phyloP scores from a whole-genome alignment of 2,113 vertebrate species.

The Electrona antarctica region DNA sequence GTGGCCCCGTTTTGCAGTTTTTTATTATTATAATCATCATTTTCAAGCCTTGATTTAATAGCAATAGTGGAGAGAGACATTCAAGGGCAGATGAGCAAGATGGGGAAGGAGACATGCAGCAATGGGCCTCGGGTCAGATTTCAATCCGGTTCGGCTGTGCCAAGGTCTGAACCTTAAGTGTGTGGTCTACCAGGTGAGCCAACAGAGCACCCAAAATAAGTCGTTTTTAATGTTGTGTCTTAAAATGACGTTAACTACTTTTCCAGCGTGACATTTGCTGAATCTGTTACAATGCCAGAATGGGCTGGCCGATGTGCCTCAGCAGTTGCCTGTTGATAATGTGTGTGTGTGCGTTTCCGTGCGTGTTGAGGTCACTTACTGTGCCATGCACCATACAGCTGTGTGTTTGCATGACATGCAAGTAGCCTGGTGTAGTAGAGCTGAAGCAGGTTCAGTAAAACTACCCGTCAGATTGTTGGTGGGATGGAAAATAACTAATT shows the following conservation, averaged over 20 bases:
- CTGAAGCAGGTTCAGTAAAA: conserved; percentile 64
- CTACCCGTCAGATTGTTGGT: conserved; percentile 62
- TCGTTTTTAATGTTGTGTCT: too few species aligned
- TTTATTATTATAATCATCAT: too few species aligned
- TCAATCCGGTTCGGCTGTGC: too few species aligned
- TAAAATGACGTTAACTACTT: too few species aligned
- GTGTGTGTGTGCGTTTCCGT: neutral
- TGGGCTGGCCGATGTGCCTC: neutral
- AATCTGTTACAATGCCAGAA: neutral
- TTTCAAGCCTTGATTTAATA: too few species aligned
- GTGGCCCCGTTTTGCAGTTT: neutral
- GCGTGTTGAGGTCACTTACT: conserved; percentile 1
- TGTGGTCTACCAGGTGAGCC: too few species aligned
- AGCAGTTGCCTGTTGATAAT: conserved; percentile 11
- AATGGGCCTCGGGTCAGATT: too few species aligned
- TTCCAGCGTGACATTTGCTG: neutral
- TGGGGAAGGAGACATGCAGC: too few species aligned
- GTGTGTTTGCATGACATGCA: conserved; percentile 36
- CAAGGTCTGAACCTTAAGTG: too few species aligned
- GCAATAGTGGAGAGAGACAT: too few species aligned
- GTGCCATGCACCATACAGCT: conserved; percentile 1
- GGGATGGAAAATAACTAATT: conserved; percentile 67
- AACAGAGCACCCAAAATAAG: too few species aligned
- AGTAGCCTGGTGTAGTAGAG: conserved; percentile 17
- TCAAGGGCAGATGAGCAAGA: too few species aligned